Percentiles rank a stretch among this genome's conserved stretches.
These are phyloP conservation scores for Idaea biselata DNA, from an alignment of 2,888 invertebrate genomes.

Conservation along the genomic window DNA sequence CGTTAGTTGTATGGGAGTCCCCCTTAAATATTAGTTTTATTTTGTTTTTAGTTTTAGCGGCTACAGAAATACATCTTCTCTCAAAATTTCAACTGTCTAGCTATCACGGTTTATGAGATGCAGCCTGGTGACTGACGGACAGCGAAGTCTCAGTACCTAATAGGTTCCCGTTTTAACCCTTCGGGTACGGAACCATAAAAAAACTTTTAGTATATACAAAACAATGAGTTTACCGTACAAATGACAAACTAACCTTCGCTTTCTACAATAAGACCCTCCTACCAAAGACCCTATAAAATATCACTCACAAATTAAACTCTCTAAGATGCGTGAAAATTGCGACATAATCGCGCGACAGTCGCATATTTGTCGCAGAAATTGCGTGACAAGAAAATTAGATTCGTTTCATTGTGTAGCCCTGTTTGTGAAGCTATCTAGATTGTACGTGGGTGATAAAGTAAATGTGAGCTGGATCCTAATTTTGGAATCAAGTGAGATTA, in stretches of 20 bases:
- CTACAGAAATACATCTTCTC: too few relatives aligned
- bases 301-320: constrained; percentile 55
- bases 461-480: not conserved
- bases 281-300: constrained; percentile 46
- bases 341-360: constrained; percentile 33
- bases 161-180: too few relatives aligned
- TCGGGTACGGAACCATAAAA: too few relatives aligned
- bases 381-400: constrained; percentile 8
- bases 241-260: constrained; percentile 14
- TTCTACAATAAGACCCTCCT: constrained; percentile 33
- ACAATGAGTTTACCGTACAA: not conserved
- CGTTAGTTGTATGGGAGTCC: too few relatives aligned
- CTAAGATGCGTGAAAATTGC: constrained; percentile 31
- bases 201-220: not conserved
- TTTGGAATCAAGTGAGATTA: not conserved
- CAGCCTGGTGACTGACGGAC: too few relatives aligned
- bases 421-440: not conserved
- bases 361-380: constrained; percentile 45
- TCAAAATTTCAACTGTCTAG: too few relatives aligned
- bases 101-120: too few relatives aligned
- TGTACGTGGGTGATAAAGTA: not conserved
- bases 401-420: constrained; percentile 15
- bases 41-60: too few relatives aligned
- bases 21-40: too few relatives aligned
- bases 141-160: too few relatives aligned